Base-by-base conservation (phyloP, 2,113 vertebrate species). In the Fregetta grallaria region DNA sequence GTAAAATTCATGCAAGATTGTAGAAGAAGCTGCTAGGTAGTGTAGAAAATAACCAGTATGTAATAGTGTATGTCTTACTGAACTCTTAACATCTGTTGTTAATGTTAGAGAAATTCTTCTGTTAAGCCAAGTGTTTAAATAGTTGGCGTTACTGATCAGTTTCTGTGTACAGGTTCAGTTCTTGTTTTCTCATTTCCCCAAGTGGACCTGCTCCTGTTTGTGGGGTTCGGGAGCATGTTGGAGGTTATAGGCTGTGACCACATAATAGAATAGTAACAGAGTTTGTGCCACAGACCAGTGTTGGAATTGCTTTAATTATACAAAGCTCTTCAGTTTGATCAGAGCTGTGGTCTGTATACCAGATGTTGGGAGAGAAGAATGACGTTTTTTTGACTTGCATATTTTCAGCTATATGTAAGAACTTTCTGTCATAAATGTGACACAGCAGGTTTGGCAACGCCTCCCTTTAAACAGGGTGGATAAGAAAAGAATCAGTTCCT, bases 381-480 rank as follows among this genome's bases (percentile, higher is more conserved):
- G 55, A 10, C 81, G 5, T 7, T 85, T 92, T 90, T 93, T 84
- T 67, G 13, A 11, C 80, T 94, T 86, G 87, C 94, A 91, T 97
- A 90, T 94, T 97, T 96, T 94, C 42, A 77, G 21, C 67, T 50
- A 6, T 76, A 47, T 77, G 94, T 96, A 96, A 97, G 89, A 90
- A 23, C 38, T 88, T 75, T 79, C 62, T 91, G 58, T 93, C 90
- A 55, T 1, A 86, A 94, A 91, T 14, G 11, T 95, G 95, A 96
- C 38, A 34, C 87, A 90, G 91, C 92, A 91, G 67, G 85, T 90
- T 91, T 97, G 95, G 97, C 95, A 96, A 13, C 2, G 3, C 42
- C 74, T 86, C 63, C 27, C 16, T 67, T 52, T 66, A 16, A 90
- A 82, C 45, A 83, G 96, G 86, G 84, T 67, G 84, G 92, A 34